A percentile compares a stretch with the other conserved stretches of the same genome.
These are phyloP conservation scores for Mobula birostris DNA, from an alignment of 2,113 vertebrate genomes.

Conservation along the genomic window DNA sequence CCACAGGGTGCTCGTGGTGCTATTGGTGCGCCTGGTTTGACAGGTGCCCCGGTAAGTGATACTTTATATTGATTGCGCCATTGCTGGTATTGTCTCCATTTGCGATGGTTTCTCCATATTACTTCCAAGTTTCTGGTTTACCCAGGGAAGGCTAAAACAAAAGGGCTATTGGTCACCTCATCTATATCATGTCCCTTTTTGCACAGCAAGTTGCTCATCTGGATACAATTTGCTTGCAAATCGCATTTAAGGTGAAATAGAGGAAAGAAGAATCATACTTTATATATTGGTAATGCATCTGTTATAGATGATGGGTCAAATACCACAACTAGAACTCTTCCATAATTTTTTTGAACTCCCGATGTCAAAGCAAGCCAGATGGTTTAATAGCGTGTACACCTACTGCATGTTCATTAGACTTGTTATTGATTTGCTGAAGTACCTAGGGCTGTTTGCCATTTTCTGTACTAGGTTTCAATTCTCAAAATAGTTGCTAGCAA, in stretches of 20 bases:
- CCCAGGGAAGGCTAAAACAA: neutral
- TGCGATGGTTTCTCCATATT: neutral
- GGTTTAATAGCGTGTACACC: neutral
- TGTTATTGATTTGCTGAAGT: neutral
- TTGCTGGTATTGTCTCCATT: neutral
- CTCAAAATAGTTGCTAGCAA: neutral
- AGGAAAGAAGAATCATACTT: neutral
- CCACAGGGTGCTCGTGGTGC: constrained; percentile 76
- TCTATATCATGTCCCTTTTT: neutral
- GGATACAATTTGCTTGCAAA: neutral
- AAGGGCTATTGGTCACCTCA: neutral
- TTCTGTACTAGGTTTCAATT: neutral
- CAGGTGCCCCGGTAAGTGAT: constrained; percentile 53
- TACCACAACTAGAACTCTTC: neutral
- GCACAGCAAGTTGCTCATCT: neutral
- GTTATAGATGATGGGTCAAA: neutral
- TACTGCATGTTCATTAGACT: neutral
- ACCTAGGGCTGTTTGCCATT: neutral
- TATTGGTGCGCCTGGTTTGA: constrained; percentile 78
- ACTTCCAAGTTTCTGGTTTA: neutral
- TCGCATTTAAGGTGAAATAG: neutral
- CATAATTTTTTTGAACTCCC: neutral
- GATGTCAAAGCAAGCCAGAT: neutral
- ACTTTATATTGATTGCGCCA: neutral
- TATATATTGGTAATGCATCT: neutral